Base-by-base conservation (phyloP, 2,113 vertebrate genomes). In the Notechis scutatus region DNA sequence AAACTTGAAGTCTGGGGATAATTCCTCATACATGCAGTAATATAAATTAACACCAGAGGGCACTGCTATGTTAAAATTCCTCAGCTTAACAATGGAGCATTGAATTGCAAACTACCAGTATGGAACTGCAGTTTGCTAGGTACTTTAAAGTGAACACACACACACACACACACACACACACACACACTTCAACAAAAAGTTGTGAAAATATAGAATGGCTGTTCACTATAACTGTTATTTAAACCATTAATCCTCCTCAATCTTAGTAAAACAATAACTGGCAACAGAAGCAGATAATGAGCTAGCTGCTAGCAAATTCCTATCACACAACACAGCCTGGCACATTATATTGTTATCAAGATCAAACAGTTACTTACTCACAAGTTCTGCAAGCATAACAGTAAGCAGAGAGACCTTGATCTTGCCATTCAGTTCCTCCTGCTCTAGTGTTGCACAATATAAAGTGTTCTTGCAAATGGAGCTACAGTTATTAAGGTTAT, bases 41-140 rank as follows among this genome's bases (percentile, higher is more conserved):
- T 47, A 91, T 18, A 57, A 3, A 21, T 91, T 29, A 88, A 50
- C 91, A 89, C 87, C n/a, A 92, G 91, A 69, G 91, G 87, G 50
- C 61, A 5, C 1, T 42, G 42, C 20, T 47, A 52, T 24, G 20
- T 39, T 87, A 92, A 61, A 26, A 12, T 26, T 39, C 45, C 34
- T 11, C 1, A 15, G n/a, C 29, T 88, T 24, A 29, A 54, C 39
- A 54, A 45, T 29, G 54, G 39, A 42, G 7, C 26, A 47, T 26
- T 47, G 42, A 26, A 86, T 42, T 23, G 85, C 21, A 86, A 59
- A 69, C 29, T n/a, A 14, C 26, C 29, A n/a, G 42, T 12, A 39
- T 20, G 15, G n/a, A 81, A 81, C 1, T 81, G 54, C 45, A 45
- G 39, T 26, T 23, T 55, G 56, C 5, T 56, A 52, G n/a, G 57